Evolutionary conservation across 1,140 invertebrate genomes (phyloP), one percentile per base, ranked within the genome.

Genomic region (Nasonia longicornis): DNA sequence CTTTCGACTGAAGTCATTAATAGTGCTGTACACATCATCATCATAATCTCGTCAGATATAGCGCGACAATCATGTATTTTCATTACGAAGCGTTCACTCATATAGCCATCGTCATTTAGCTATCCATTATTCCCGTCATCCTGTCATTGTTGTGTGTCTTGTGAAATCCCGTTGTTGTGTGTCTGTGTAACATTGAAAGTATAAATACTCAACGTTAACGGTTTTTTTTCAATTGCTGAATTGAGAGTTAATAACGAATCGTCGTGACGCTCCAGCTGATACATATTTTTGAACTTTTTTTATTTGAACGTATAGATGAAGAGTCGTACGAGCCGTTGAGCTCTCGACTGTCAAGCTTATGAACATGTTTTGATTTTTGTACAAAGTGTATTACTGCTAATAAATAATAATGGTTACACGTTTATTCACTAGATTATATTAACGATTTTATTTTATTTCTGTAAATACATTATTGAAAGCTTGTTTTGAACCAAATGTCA

Each of bases 191-290:
- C 86, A 89, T 86, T 90, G 89, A 90, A 91, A 91, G 89, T 91
- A 91, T 91, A 90, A 90, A 91, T 91, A 91, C 89, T 91, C 89
- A 91, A 90, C 88, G 89, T 91, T 90, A 89, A 84, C 85, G 64
- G 64, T 84, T 85, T 84, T 84, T 20, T 58, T 58, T 58, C 16
- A 58, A 58, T 84, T 85, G 26, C 26, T 87, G 83, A 88, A 87
- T 83, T 87, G 87, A 84, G 85, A 87, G 85, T 87, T 82, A 84
- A 81, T 85, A 85, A 82, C 85, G 87, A 87, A 87, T 87, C 85
- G 84, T 82, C 86, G 85, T 86, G 85, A 87, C 84, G 84, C 84
- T 87, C 84, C 82, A 83, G 35, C 63, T 77, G 73, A 76, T 81
- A n/a, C n/a, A 20, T n/a, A 58, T 58, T 16, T n/a, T 58, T 20